Evolutionary conservation across 2,113 vertebrate genomes (phyloP).

Genomic region (Apteryx owenii): DNA sequence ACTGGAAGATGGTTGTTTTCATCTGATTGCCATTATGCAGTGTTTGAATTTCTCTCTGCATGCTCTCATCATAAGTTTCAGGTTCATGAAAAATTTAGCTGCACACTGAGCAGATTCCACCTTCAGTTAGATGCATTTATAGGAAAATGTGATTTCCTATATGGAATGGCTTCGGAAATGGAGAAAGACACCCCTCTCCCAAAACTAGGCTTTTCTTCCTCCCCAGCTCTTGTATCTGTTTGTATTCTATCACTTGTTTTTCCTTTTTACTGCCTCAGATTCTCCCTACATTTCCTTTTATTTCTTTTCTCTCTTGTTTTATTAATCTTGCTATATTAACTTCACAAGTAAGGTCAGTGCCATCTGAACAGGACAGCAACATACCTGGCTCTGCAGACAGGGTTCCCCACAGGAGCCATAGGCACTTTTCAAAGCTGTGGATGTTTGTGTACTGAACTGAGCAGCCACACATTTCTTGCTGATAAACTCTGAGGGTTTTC

Average conservation of each 20-base stretch:
- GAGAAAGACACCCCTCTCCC: neutral
- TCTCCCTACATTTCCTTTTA: neutral
- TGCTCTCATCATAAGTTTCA: neutral
- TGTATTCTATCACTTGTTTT: neutral
- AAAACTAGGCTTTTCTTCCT: neutral
- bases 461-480: neutral
- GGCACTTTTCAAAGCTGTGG: neutral
- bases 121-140: neutral
- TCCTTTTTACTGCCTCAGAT: neutral
- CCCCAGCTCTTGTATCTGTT: neutral
- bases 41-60: neutral
- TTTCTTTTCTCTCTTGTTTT: neutral
- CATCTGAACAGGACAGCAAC: neutral
- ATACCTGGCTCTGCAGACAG: neutral
- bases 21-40: neutral
- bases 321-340: conserved; percentile 3
- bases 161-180: neutral
- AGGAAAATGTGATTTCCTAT: neutral
- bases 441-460: neutral
- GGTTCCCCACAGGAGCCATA: neutral
- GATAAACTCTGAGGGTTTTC: neutral
- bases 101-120: neutral
- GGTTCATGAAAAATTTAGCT: neutral
- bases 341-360: neutral
- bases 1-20: neutral